phyloP scores from a whole-genome alignment of 2,797 vertebrate genomes.

The Notoglanidium macrostoma region DNA sequence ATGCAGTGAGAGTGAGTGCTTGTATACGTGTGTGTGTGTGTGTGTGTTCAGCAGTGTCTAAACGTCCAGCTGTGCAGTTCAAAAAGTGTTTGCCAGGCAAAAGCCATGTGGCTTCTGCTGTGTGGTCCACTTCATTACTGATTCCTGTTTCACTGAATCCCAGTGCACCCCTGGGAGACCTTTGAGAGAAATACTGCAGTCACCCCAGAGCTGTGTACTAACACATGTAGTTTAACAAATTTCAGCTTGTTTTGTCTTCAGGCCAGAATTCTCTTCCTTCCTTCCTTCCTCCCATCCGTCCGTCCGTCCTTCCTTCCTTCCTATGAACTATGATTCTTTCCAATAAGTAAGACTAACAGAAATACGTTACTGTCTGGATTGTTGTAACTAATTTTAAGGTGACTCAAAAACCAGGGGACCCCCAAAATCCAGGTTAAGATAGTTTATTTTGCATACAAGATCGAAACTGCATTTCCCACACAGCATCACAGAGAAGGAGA shows the following conservation, averaged over 20 bases:
- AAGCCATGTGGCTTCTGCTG: conserved; percentile 40
- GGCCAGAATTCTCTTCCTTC: not conserved
- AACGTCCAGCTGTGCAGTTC: conserved; percentile 46
- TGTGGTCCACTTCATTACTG: conserved; percentile 59
- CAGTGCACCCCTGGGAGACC: conserved; percentile 21
- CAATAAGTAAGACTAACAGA: not conserved
- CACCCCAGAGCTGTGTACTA: conserved; percentile 24
- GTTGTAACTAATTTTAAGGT: no score
- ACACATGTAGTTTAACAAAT: conserved; percentile 19
- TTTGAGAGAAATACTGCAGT: conserved; percentile 16
- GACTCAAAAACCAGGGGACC: not conserved
- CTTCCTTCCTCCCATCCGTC: no score
- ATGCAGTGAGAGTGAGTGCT: not conserved
- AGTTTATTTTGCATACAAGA: no score
- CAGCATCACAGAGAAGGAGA: no score
- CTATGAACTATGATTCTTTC: no score
- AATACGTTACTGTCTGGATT: not conserved
- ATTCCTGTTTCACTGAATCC: conserved; percentile 50
- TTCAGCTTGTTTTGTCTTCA: not conserved
- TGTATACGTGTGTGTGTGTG: conserved; percentile 15
- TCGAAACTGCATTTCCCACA: no score
- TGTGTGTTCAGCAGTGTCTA: conserved; percentile 40
- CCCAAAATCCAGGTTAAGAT: no score
- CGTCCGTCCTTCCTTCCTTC: no score
- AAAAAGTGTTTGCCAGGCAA: conserved; percentile 41